A percentile compares a stretch with the other conserved stretches of the same genome.
These are phyloP conservation scores for Osmerus mordax DNA, from an alignment of 2,113 vertebrate species.

Conservation along the genomic window DNA sequence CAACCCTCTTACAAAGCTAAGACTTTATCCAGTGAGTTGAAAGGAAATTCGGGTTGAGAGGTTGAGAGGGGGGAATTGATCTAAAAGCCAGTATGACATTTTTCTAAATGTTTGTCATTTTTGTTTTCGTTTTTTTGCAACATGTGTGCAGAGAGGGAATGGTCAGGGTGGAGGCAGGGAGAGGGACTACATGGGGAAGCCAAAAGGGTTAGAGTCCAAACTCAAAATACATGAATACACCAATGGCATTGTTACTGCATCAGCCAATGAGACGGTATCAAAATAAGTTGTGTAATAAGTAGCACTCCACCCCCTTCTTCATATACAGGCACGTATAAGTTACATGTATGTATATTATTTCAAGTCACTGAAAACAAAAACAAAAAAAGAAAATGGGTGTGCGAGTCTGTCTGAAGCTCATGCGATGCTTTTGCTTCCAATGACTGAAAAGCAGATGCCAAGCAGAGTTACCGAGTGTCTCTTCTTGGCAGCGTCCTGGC, in stretches of 20 bases:
- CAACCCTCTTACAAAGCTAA: slow-evolving; percentile 30
- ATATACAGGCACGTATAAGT: slow-evolving; percentile 50
- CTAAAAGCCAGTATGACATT: slow-evolving; percentile 35
- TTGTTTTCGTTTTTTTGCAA: slow-evolving; percentile 29
- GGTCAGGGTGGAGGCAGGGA: slow-evolving; percentile 24
- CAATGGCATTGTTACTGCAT: slow-evolving; percentile 25
- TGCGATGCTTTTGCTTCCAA: slow-evolving; percentile 72
- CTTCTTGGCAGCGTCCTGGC: slow-evolving; percentile 65
- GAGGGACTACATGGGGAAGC: slow-evolving; percentile 27
- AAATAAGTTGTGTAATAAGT: slow-evolving; percentile 28
- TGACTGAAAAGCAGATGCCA: slow-evolving; percentile 66
- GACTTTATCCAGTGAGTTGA: slow-evolving; percentile 27
- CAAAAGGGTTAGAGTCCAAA: slow-evolving; percentile 42
- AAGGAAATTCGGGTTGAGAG: slow-evolving; percentile 46
- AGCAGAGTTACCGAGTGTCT: slow-evolving; percentile 76
- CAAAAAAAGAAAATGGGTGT: slow-evolving; percentile 49
- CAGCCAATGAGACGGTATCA: slow-evolving; percentile 38
- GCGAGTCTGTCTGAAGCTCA: slow-evolving; percentile 71
- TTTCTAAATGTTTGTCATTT: slow-evolving; percentile 4
- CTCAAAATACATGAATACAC: slow-evolving; percentile 26
- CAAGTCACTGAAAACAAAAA: slow-evolving; percentile 58
- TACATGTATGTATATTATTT: slow-evolving; percentile 61
- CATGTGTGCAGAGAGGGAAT: slow-evolving; percentile 24
- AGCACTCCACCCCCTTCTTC: slow-evolving; percentile 52
- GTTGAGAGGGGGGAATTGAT: slow-evolving; percentile 38